Base-by-base conservation (phyloP, 2,888 invertebrate genomes). In the Diaphora mendica region DNA sequence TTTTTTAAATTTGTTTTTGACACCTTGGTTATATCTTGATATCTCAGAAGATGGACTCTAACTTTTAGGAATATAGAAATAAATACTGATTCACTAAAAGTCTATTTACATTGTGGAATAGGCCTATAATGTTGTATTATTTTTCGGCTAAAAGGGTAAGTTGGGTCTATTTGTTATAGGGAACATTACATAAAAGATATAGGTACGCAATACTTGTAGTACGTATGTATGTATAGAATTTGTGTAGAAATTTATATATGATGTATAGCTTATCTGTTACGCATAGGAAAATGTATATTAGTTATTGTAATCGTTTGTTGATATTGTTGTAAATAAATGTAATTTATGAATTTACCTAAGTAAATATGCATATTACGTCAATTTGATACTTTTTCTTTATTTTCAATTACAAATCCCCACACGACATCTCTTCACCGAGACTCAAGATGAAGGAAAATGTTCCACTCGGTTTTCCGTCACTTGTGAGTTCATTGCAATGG, bases 291-390 rank as follows among this genome's bases (percentile, higher is more conserved):
- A 85, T 88, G 85, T 89, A 87, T 87, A 88, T 87, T 83, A 81
- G 78, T 85, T 85, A 78, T 48, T 76, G 79, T 88, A 87, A 88
- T 84, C 70, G 85, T 89, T 90, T 92, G 93, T 94, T 94, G 88
- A 91, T 91, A 91, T 91, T 91, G 89, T 90, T 94, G 94, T 95
- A 95, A 92, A 94, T 94, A 94, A 86, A 74, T 81, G 83, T 82
- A 88, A 82, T 89, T 90, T 90, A 91, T 89, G 88, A 88, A 90
- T 84, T 89, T 87, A 86, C 79, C 86, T 87, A 87, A 89, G 90
- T 88, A 83, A 88, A 84, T 81, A 87, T 81, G 83, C 83, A 84
- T 86, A 87, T 85, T 86, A 79, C 81, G 79, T 83, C 79, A 55
- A 70, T 76, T 59, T 74, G 77, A 74, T 39, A 39, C 39, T 39